Percentiles rank a stretch among this genome's conserved stretches.
phyloP scores from a whole-genome alignment of 2,797 vertebrate genomes.

The Sphenopsis melanotis region DNA sequence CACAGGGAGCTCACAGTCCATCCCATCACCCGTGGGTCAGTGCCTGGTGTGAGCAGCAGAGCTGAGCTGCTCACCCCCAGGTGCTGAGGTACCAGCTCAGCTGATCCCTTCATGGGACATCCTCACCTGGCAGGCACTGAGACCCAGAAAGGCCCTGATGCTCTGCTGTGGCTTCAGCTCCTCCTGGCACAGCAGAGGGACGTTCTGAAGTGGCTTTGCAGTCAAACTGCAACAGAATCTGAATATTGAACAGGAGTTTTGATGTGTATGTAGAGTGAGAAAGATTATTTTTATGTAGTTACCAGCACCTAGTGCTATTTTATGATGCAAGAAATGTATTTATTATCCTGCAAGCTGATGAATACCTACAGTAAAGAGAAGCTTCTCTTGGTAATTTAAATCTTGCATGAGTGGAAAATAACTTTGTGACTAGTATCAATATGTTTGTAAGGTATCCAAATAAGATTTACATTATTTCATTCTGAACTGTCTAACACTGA shows the following conservation, averaged over 20 bases:
- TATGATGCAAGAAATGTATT: not conserved
- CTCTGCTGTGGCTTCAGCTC: not conserved
- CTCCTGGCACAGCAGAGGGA: not conserved
- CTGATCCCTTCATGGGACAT: not conserved
- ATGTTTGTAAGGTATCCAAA: not conserved
- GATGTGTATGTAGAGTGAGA: not conserved
- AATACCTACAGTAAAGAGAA: not conserved
- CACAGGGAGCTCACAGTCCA: not conserved
- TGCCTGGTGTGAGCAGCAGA: not conserved
- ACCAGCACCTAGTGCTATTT: not conserved
- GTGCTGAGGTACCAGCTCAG: not conserved
- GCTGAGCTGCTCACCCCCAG: not conserved
- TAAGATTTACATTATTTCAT: not conserved
- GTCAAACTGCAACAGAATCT: not conserved
- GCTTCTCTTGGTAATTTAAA: not conserved
- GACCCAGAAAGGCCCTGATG: not conserved
- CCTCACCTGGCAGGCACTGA: not conserved
- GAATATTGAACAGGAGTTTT: not conserved
- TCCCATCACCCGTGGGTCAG: not conserved
- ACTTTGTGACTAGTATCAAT: not conserved
- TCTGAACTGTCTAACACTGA: not conserved
- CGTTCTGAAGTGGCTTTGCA: not conserved
- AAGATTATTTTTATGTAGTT: not conserved
- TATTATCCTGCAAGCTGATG: not conserved
- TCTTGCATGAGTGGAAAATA: not conserved